phyloP scores from a whole-genome alignment of 2,888 invertebrate species.

The Acleris holmiana region DNA sequence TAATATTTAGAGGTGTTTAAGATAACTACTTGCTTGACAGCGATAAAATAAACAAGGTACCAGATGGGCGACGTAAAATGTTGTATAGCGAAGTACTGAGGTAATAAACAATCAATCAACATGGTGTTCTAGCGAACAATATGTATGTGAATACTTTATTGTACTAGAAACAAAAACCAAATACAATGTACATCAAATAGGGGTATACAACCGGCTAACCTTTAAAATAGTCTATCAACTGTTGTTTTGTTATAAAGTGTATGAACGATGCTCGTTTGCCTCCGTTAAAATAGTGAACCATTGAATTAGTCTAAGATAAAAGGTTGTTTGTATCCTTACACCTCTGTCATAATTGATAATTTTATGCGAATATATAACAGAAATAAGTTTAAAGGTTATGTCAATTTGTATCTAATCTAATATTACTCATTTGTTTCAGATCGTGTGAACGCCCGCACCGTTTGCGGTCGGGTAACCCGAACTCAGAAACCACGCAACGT shows the following conservation, averaged over 20 bases:
- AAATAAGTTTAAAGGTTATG: not conserved
- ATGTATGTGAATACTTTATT: no score
- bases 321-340: no score
- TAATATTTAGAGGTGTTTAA: slow-evolving; percentile 20
- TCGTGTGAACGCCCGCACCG: slow-evolving; percentile 65
- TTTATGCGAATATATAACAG: no score
- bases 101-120: not conserved
- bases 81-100: not conserved
- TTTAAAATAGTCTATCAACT: no score
- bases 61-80: slow-evolving; percentile 4
- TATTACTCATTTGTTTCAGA: slow-evolving; percentile 61
- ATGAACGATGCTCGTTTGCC: no score
- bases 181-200: no score
- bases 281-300: no score
- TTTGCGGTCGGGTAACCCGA: slow-evolving; percentile 62
- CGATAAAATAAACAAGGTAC: slow-evolving; percentile 19
- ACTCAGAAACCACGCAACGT: slow-evolving; percentile 51
- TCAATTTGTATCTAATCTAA: slow-evolving; percentile 17
- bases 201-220: no score
- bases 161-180: no score
- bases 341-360: no score
- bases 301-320: no score
- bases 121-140: not conserved
- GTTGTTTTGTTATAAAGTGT: no score
- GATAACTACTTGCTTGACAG: slow-evolving; percentile 22